phyloP scores from a whole-genome alignment of 2,113 vertebrate genomes.

The Astatotilapia flaviijosephi region DNA sequence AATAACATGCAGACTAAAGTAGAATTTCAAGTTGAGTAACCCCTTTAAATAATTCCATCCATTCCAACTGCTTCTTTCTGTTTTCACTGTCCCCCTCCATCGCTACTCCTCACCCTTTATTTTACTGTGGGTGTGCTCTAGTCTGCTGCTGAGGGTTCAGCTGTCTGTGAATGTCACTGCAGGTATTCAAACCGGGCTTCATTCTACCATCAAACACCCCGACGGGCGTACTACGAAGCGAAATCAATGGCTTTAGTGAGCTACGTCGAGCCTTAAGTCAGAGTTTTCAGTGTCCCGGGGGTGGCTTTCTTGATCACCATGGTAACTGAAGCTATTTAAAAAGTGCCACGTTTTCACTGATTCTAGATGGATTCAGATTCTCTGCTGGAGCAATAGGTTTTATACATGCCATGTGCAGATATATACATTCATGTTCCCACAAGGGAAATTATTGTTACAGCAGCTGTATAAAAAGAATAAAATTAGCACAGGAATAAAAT shows the following conservation, averaged over 20 bases:
- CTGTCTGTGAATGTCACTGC: constrained; percentile 54
- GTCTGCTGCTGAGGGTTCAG: constrained; percentile 50
- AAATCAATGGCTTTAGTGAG: not conserved
- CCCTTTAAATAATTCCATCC: constrained; percentile 40
- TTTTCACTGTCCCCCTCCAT: constrained; percentile 28
- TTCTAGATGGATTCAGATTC: not conserved
- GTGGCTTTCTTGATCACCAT: not conserved
- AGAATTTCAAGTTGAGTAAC: constrained; percentile 87
- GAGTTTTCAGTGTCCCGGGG: not conserved
- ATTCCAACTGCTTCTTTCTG: constrained; percentile 47
- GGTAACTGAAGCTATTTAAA: not conserved
- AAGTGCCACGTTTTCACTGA: not conserved
- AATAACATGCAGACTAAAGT: constrained; percentile 73
- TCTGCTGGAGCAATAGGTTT: not conserved
- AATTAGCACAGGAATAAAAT: not conserved
- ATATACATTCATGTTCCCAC: not conserved
- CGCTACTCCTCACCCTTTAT: constrained; percentile 27
- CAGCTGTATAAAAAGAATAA: not conserved
- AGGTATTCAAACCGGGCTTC: constrained; percentile 36
- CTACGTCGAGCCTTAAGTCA: not conserved
- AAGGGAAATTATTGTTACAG: not conserved
- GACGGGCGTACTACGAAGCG: not conserved
- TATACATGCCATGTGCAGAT: not conserved
- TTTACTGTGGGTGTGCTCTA: constrained; percentile 49
- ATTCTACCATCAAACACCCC: constrained; percentile 7